phyloP scores from a whole-genome alignment of 2,113 vertebrate species.

The Oreamnos americanus region DNA sequence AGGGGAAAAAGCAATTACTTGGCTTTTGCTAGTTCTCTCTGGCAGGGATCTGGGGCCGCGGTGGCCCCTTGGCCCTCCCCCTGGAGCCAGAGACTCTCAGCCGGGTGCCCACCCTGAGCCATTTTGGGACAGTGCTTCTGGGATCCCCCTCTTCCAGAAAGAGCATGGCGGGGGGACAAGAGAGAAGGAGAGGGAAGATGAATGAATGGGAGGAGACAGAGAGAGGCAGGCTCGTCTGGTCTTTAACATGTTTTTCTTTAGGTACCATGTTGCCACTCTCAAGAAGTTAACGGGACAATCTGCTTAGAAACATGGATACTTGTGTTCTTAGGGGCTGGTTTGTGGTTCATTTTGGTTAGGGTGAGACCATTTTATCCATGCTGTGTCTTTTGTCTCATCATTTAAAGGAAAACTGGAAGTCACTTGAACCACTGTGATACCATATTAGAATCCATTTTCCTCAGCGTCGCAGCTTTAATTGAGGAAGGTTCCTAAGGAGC shows the following conservation, averaged over 20 bases:
- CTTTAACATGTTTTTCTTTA: not conserved
- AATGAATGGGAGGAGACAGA: not conserved
- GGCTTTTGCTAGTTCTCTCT: conserved; percentile 65
- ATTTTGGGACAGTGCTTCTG: not conserved
- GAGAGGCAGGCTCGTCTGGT: not conserved
- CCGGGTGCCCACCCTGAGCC: not conserved
- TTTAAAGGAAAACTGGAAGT: not conserved
- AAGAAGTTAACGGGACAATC: not conserved
- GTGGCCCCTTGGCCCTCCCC: conserved; percentile 21
- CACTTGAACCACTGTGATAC: not conserved
- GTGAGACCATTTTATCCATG: not conserved
- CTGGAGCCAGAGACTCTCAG: not conserved
- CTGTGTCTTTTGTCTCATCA: not conserved
- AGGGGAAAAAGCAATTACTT: conserved; percentile 81
- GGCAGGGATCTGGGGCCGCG: not conserved
- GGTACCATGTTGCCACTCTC: not conserved
- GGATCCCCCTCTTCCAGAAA: not conserved
- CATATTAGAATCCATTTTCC: not conserved
- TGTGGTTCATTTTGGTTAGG: not conserved
- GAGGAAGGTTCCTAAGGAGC: too few species aligned
- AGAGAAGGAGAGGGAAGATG: not conserved
- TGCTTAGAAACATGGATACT: not conserved
- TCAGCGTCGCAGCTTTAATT: rapidly evolving
- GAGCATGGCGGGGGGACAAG: not conserved
- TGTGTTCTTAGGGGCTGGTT: not conserved